These are phyloP conservation scores for Ischnus inquisitorius DNA, from an alignment of 2,888 invertebrate species.

Conservation along the genomic window DNA sequence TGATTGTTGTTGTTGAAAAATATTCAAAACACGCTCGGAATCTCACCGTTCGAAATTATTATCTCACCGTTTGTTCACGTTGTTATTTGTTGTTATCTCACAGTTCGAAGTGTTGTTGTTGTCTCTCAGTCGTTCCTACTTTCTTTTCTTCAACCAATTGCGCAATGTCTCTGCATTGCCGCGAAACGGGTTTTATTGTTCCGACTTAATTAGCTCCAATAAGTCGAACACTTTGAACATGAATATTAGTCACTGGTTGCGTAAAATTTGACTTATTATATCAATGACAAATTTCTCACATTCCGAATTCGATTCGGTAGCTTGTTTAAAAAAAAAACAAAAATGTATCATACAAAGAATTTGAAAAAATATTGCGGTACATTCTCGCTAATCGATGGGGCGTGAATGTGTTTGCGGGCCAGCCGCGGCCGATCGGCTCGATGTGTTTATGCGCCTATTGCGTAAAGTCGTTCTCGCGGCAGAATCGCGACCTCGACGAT, in stretches of 20 bases:
- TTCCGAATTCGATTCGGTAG: not conserved
- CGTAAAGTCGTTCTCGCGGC: not conserved
- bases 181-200: conserved; percentile 10
- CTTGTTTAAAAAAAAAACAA: too few species aligned
- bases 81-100: too few species aligned
- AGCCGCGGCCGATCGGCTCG: not conserved
- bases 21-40: too few species aligned
- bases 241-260: not conserved
- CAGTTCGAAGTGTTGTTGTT: too few species aligned
- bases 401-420: not conserved
- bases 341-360: not conserved
- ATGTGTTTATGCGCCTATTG: conserved; percentile 12
- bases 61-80: too few species aligned
- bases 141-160: not conserved
- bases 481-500: conserved; percentile 31
- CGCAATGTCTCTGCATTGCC: not conserved
- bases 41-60: too few species aligned
- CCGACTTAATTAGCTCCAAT: conserved; percentile 28
- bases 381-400: not conserved
- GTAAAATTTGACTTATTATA: not conserved
- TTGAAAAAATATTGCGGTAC: conserved; percentile 6
- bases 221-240: conserved; percentile 20
- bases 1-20: too few species aligned
- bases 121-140: not conserved
- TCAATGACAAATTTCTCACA: not conserved